Conservation (phyloP, 2,888 invertebrate species). For the Caenorhabditis imperialis region DNA sequence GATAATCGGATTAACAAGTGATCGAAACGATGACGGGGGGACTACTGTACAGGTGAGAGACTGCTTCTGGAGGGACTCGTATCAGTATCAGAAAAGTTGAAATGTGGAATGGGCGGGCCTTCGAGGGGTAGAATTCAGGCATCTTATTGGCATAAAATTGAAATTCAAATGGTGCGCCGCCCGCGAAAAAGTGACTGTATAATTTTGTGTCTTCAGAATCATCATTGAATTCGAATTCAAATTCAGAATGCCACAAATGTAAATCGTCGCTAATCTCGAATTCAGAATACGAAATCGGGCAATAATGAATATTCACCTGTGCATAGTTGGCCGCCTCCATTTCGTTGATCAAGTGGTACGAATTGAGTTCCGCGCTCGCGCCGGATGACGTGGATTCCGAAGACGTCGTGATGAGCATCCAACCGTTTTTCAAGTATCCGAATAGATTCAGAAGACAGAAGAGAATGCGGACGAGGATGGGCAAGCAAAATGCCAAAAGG, state of each 20-base stretch:
- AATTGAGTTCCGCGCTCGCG: no score
- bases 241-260: no score
- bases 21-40: no score
- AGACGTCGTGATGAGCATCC: no score
- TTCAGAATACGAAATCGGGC: no score
- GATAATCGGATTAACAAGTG: no score
- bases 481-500: no score
- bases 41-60: no score
- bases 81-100: constrained; percentile 4
- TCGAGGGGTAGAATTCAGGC: constrained; percentile 8
- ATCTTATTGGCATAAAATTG: constrained; percentile 57
- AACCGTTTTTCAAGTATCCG: no score
- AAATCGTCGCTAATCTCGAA: no score
- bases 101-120: constrained; percentile 3
- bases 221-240: background rate
- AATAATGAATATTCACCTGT: constrained; percentile 34
- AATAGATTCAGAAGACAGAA: background rate
- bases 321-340: constrained; percentile 57
- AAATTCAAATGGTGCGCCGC: constrained; percentile 49
- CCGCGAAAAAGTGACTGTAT: constrained; percentile 10
- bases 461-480: constrained; percentile 22
- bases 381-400: no score
- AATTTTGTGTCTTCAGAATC: constrained; percentile 20
- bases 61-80: background rate
- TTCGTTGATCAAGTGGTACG: background rate